A percentile compares a stretch with the other conserved stretches of the same genome.
Conservation (phyloP, 2,888 invertebrate species). For the Drosophila phalerata region DNA sequence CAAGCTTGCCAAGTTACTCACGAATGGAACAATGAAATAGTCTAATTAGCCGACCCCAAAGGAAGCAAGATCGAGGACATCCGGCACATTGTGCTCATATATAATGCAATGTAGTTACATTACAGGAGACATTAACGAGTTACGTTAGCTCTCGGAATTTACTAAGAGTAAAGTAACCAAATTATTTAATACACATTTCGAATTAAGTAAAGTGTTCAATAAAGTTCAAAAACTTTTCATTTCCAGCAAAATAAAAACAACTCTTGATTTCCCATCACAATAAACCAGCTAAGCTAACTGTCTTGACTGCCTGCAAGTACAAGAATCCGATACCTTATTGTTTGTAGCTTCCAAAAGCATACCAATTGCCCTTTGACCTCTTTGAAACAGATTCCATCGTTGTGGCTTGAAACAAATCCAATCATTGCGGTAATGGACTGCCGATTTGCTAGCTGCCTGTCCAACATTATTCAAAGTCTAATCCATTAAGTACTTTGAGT, state of each 20-base stretch:
- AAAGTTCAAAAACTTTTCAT: neutral
- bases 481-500: slow-evolving; percentile 50
- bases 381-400: slow-evolving; percentile 3
- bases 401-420: slow-evolving; percentile 4
- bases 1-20: slow-evolving; percentile 29
- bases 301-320: neutral
- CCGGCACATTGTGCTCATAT: slow-evolving; percentile 39
- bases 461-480: slow-evolving; percentile 40
- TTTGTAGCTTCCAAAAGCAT: neutral
- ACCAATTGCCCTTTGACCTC: slow-evolving; percentile 7
- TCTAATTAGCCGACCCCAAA: slow-evolving; percentile 60
- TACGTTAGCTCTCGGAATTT: neutral
- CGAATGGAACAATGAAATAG: slow-evolving; percentile 52
- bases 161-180: neutral
- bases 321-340: neutral
- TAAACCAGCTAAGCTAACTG: neutral
- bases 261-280: neutral
- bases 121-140: neutral
- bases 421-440: slow-evolving; percentile 1
- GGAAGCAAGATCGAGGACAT: slow-evolving; percentile 49
- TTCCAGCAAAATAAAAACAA: no score
- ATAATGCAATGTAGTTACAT: slow-evolving; percentile 1
- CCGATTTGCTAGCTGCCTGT: slow-evolving; percentile 2
- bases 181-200: neutral
- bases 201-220: no score